Evolutionary conservation across 2,797 vertebrate genomes (phyloP), one percentile per base, ranked within the genome.

Genomic region (Lateolabrax maculatus): DNA sequence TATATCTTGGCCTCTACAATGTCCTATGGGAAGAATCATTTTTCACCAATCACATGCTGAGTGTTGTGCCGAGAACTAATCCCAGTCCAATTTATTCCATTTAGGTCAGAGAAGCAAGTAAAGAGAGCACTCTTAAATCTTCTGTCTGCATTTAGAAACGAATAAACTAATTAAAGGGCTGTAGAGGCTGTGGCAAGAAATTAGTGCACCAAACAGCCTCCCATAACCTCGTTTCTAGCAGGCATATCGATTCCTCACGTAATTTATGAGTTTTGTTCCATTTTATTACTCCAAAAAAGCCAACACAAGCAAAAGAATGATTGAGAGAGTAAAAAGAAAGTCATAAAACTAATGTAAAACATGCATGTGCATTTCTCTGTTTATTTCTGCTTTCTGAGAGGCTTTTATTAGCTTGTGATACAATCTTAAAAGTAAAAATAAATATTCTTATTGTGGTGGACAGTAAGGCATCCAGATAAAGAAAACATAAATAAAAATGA

Each of bases 81-180:
- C 87, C 83, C 88, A 84, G 77, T 81, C 87, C 85, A 90, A 92
- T 93, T 90, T 90, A 87, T 91, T 84, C 83, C 84, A 93, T 92
- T 90, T 90, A 86, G 91, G 90, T 92, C 91, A 91, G 80, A 82
- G 87, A 86, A 87, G 80, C 74, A 85, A 85, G 83, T 79, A 82
- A 91, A 89, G 86, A 79, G 80, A 86, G 71, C 70, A 49, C 79
- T 81, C 83, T 79, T 90, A 92, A 89, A 93, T 89, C 84, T 90
- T 89, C 82, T 67, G 76, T 87, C 91, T 78, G 78, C 81, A 87
- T 92, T 93, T 91, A 90, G 91, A 91, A 89, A 88, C 9, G 67
- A 86, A 90, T 92, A 87, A 89, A 88, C 89, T 91, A 92, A 91
- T 93, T 91, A 91, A 86, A 92, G 63, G 74, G 76, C 79, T 84